These are phyloP conservation scores for Lasius fuliginosus DNA, from an alignment of 2,888 invertebrate genomes.

Conservation along the genomic window DNA sequence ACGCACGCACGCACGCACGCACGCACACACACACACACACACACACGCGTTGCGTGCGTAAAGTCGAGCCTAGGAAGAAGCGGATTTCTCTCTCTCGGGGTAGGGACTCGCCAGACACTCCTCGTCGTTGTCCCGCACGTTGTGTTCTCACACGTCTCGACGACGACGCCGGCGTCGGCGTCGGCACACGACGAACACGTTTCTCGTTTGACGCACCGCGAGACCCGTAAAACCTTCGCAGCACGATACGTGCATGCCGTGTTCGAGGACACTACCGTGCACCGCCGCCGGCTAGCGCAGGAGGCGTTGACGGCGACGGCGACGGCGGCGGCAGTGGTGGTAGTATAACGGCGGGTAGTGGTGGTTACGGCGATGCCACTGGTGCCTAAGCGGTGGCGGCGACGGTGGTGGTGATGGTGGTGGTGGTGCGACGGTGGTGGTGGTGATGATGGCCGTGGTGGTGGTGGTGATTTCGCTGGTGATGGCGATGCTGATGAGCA, in stretches of 20 bases:
- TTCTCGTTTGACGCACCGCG: slow-evolving; percentile 75
- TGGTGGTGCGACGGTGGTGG: slow-evolving; percentile 26
- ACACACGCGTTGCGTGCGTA: slow-evolving; percentile 71
- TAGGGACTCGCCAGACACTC: slow-evolving; percentile 63
- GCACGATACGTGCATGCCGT: slow-evolving; percentile 78
- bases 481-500: slow-evolving; percentile 57
- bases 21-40: slow-evolving; percentile 39
- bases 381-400: slow-evolving; percentile 43
- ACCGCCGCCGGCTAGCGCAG: slow-evolving; percentile 73
- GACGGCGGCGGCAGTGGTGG: slow-evolving; percentile 59
- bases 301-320: slow-evolving; percentile 72
- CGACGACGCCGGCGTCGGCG: slow-evolving; percentile 67
- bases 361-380: slow-evolving; percentile 55
- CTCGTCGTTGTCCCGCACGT: slow-evolving; percentile 61
- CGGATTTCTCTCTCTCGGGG: slow-evolving; percentile 57
- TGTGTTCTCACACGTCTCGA: slow-evolving; percentile 69
- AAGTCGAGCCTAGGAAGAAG: slow-evolving; percentile 73
- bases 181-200: slow-evolving; percentile 64
- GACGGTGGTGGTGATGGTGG: neutral
- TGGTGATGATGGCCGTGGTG: slow-evolving; percentile 9
- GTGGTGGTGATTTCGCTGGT: slow-evolving; percentile 39
- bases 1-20: slow-evolving; percentile 64
- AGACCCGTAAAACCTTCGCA: slow-evolving; percentile 76
- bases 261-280: slow-evolving; percentile 77
- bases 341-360: slow-evolving; percentile 63